Evolutionary conservation across 1,140 invertebrate species (phyloP).

Genomic region (Tachypleus tridentatus): DNA sequence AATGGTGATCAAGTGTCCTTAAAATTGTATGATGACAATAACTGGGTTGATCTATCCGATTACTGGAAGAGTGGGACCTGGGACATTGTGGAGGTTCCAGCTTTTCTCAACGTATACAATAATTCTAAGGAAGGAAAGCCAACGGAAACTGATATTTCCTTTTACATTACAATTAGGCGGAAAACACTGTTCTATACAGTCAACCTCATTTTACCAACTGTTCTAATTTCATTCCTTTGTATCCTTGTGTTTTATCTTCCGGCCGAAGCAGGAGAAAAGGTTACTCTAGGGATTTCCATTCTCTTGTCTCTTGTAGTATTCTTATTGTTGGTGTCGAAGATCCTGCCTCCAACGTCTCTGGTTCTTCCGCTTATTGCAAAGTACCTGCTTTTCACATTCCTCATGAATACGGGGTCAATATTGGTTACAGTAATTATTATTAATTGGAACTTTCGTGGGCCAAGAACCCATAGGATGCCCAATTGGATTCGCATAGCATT

Average conservation of each 20-base stretch:
- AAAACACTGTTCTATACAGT: slow-evolving; percentile 99
- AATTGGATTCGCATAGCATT: slow-evolving; percentile 86
- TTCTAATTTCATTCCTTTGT: slow-evolving; percentile 95
- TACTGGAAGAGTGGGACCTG: slow-evolving; percentile 98
- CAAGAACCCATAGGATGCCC: slow-evolving; percentile 76
- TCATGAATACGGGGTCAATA: slow-evolving; percentile 99
- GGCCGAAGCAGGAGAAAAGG: slow-evolving; percentile 70
- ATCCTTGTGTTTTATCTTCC: slow-evolving; percentile 97
- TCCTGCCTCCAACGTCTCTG: slow-evolving; percentile 91
- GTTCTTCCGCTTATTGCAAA: slow-evolving; percentile 94
- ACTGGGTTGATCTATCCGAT: slow-evolving; percentile 88
- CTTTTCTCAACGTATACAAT: slow-evolving; percentile 75
- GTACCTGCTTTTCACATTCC: slow-evolving; percentile 97
- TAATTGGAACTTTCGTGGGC: slow-evolving; percentile 97
- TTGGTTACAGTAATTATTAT: slow-evolving; percentile 97
- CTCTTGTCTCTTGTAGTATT: slow-evolving; percentile 98
- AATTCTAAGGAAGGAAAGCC: slow-evolving; percentile 46
- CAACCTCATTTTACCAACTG: slow-evolving; percentile 95
- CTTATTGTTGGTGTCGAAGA: slow-evolving; percentile 94
- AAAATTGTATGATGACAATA: slow-evolving; percentile 85
- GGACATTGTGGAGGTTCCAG: slow-evolving; percentile 97
- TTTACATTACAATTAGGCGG: slow-evolving; percentile 89
- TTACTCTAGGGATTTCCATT: slow-evolving; percentile 96
- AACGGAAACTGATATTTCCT: slow-evolving; percentile 91
- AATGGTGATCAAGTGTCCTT: slow-evolving; percentile 94